Evolutionary conservation across 2,113 vertebrate species (phyloP).

Genomic region (Bagarius yarrelli): DNA sequence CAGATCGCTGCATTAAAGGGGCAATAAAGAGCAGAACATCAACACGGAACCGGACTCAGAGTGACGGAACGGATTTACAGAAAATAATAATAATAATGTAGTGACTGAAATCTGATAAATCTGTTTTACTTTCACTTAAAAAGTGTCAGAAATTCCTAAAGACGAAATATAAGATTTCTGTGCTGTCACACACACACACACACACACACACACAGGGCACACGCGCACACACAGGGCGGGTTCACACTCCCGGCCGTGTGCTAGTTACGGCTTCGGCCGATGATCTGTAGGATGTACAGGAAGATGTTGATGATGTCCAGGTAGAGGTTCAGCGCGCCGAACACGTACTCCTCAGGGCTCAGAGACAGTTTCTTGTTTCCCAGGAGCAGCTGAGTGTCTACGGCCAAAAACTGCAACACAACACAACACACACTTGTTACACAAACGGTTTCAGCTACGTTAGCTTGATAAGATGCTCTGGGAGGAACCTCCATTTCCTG

Average conservation of each 20-base stretch:
- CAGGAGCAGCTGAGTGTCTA: constrained; percentile 88
- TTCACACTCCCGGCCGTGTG: not conserved
- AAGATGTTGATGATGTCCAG: constrained; percentile 70
- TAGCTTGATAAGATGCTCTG: too few species aligned
- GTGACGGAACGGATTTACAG: not conserved
- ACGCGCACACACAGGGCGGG: too few species aligned
- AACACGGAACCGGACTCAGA: not conserved
- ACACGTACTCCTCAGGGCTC: constrained; percentile 70
- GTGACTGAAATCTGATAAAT: too few species aligned
- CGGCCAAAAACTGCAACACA: constrained; percentile 80
- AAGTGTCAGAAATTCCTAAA: too few species aligned
- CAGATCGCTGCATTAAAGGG: not conserved
- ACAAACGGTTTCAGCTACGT: too few species aligned
- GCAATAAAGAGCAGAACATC: not conserved
- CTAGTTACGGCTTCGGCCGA: constrained; percentile 41
- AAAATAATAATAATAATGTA: too few species aligned
- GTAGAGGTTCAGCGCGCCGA: constrained; percentile 68
- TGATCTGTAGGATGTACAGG: constrained; percentile 63
- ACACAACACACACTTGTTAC: not conserved
- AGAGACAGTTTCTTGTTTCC: constrained; percentile 84
- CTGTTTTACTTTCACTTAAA: too few species aligned
- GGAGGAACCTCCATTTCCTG: too few species aligned
- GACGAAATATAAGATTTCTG: too few species aligned
- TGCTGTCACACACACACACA: too few species aligned
- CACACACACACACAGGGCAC: too few species aligned